Conservation (phyloP, 2,797 vertebrate genomes). For the Megalops cyprinoides region DNA sequence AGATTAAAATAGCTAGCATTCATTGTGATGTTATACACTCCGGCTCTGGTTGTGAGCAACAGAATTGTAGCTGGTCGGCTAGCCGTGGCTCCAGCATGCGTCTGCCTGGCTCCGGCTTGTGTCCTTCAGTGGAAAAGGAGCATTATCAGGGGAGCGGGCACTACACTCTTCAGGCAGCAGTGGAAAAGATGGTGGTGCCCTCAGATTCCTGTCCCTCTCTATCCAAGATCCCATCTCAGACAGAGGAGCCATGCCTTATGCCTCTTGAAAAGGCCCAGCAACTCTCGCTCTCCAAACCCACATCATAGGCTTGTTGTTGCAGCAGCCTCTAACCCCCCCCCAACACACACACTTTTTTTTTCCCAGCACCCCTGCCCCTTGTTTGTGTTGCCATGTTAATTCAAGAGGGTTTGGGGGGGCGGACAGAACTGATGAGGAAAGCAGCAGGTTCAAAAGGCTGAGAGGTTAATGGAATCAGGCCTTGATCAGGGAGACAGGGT, state of each 20-base stretch:
- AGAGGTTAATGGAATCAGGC: conserved; percentile 16
- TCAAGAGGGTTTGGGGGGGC: background rate
- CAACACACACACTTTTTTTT: background rate
- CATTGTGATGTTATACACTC: too few relatives aligned
- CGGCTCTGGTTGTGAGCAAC: too few relatives aligned
- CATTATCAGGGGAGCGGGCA: background rate
- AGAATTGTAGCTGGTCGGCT: too few relatives aligned
- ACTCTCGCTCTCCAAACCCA: background rate
- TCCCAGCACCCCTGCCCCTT: background rate
- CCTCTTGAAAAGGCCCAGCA: background rate
- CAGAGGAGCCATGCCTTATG: background rate
- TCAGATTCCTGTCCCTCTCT: background rate
- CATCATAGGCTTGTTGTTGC: too few relatives aligned
- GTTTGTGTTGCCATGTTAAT: background rate
- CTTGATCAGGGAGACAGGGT: conserved; percentile 15
- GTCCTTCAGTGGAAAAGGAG: background rate
- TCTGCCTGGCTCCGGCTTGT: too few relatives aligned
- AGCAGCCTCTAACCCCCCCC: background rate
- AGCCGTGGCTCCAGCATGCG: background rate
- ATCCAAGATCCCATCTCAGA: conserved; percentile 20
- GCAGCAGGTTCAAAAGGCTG: background rate
- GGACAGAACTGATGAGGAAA: background rate
- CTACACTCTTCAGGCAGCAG: background rate
- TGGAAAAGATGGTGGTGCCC: background rate
- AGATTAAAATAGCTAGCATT: background rate